phyloP scores from a whole-genome alignment of 2,797 vertebrate genomes.

The Myripristis murdjan region DNA sequence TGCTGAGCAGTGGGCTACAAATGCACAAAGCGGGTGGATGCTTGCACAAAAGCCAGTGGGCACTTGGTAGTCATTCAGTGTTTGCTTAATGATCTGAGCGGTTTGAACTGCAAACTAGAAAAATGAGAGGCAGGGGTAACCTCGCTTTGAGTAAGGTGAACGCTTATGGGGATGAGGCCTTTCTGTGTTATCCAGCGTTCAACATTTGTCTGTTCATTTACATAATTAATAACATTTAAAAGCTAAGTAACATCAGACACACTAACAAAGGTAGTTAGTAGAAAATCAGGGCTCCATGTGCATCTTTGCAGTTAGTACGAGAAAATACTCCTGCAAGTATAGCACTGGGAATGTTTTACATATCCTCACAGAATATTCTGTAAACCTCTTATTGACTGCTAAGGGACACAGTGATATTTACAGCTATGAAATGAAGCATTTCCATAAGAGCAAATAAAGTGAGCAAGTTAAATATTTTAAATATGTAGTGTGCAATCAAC shows the following conservation, averaged over 20 bases:
- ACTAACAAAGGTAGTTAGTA: too few species aligned
- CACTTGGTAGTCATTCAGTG: constrained; percentile 27
- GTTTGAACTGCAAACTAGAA: constrained; percentile 45
- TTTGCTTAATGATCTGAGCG: constrained; percentile 42
- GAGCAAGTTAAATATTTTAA: constrained; percentile 7
- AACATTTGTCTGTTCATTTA: too few species aligned
- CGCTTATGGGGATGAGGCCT: too few species aligned
- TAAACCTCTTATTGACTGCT: constrained; percentile 1
- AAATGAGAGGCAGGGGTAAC: neutral
- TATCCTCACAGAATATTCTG: neutral
- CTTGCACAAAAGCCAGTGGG: constrained; percentile 7
- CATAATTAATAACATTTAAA: too few species aligned
- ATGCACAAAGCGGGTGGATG: too few species aligned
- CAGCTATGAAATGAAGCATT: constrained; percentile 15
- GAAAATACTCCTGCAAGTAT: neutral
- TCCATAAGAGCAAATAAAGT: constrained; percentile 26
- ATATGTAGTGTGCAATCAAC: neutral
- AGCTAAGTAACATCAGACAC: too few species aligned
- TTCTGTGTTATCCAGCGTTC: too few species aligned
- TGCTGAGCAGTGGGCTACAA: neutral
- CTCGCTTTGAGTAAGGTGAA: too few species aligned
- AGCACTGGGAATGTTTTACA: neutral
- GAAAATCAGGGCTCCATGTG: too few species aligned
- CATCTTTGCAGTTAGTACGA: too few species aligned
- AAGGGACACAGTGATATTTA: constrained; percentile 28